phyloP scores from a whole-genome alignment of 2,888 invertebrate genomes.

The Pardosa pseudoannulata region DNA sequence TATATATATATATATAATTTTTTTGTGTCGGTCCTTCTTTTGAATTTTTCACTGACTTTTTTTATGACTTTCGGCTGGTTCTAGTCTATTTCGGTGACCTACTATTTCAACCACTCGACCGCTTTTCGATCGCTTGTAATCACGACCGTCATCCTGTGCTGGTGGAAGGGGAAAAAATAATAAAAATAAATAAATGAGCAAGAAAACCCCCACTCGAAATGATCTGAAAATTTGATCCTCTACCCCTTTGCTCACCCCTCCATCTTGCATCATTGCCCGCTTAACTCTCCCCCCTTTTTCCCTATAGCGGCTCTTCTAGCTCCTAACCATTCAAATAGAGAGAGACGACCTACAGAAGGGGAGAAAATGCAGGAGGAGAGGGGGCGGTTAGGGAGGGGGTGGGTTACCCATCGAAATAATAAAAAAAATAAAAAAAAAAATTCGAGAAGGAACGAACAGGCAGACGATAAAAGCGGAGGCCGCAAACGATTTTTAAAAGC shows the following conservation, averaged over 20 bases:
- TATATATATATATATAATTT: background rate
- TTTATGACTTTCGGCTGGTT: background rate
- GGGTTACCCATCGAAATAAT: conserved; percentile 50
- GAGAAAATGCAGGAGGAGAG: conserved; percentile 27
- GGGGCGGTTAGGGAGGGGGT: background rate
- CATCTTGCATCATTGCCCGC: background rate
- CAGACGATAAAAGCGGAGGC: conserved; percentile 63
- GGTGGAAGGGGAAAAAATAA: background rate
- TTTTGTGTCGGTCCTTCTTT: too few relatives aligned
- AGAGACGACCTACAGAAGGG: conserved; percentile 50
- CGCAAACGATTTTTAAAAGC: conserved; percentile 71
- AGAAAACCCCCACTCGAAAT: conserved; percentile 28
- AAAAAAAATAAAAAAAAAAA: too few relatives aligned
- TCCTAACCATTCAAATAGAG: conserved; percentile 50
- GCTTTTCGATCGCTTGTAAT: background rate
- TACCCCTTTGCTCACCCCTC: background rate
- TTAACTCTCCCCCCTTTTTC: background rate
- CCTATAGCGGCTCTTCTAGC: conserved; percentile 19
- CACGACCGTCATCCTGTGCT: background rate
- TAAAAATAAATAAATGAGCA: background rate
- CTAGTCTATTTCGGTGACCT: too few relatives aligned
- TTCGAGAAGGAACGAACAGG: conserved; percentile 21
- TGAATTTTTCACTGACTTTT: too few relatives aligned
- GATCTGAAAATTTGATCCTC: conserved; percentile 53
- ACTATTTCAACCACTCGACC: too few relatives aligned